Evolutionary conservation across 2,888 invertebrate genomes (phyloP), one percentile per base, ranked within the genome.

Genomic region (Nomada goodeniana): DNA sequence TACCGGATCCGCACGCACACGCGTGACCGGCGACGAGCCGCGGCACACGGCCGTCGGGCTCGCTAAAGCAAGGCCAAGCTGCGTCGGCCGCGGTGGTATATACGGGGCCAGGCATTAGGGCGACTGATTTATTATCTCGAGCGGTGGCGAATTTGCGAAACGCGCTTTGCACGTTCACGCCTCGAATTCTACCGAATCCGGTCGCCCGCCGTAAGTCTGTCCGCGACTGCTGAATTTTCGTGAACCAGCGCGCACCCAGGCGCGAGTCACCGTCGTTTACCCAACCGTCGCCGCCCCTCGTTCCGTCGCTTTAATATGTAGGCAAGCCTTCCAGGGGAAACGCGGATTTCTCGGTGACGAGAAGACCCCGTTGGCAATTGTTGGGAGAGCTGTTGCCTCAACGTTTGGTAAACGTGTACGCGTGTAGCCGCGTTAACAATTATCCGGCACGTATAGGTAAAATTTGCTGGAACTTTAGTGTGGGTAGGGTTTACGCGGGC

Each of bases 51-150:
- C n/a, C 42, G 29, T 20, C 29, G 20, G 61, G 61, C 52, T n/a
- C 13, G 29, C 67, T n/a, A 10, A 5, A 55, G 60, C 52, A 69
- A 69, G 69, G 78, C 47, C 74, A 76, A 75, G 23, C 71, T 63
- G 59, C 72, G 59, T 59, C 7, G 44, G 26, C 65, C 65, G 52
- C 44, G 42, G 64, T 29, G 53, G 72, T 44, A 68, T 10, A 79
- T 72, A 1, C n/a, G 23, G 52, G 52, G 42, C 20, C 60, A 72
- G 73, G 78, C 76, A 84, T 87, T 86, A 86, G 76, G 76, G 55
- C 82, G 79, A 50, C 80, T 87, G 87, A 87, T 87, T 87, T 86
- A 87, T 87, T 79, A 75, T 86, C 81, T 67, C 59, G 65, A 29
- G 47, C 68, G 26, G 73, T 18, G 55, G 59, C 78, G 76, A 78